Percentiles rank a stretch among this genome's conserved stretches.
Conservation (phyloP, 2,888 invertebrate genomes). For the Anthrax anthrax region DNA sequence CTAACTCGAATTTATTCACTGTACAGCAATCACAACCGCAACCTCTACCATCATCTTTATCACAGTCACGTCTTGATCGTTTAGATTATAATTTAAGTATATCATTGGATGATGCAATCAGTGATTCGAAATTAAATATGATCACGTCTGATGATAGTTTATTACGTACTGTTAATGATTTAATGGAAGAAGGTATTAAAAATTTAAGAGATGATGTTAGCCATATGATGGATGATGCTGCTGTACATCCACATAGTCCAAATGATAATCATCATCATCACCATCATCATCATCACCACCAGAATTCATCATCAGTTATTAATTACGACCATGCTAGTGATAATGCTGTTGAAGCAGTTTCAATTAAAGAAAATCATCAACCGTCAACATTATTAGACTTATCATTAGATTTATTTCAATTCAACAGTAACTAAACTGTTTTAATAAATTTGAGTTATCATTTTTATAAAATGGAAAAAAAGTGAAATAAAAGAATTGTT, state of each 20-base stretch:
- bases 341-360: conserved; percentile 32
- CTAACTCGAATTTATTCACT: conserved; percentile 7
- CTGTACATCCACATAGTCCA: no score
- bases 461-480: no score
- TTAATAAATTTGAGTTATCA: conserved; percentile 29
- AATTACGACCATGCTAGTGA: conserved; percentile 32
- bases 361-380: conserved; percentile 23
- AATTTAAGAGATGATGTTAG: conserved; percentile 13
- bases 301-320: conserved; percentile 9
- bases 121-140: conserved; percentile 29
- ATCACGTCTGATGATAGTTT: conserved; percentile 32
- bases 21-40: conserved; percentile 14
- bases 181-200: conserved; percentile 22
- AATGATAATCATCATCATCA: background rate
- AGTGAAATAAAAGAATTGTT: no score
- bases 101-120: conserved; percentile 29
- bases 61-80: conserved; percentile 19
- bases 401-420: conserved; percentile 31
- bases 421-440: conserved; percentile 21
- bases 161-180: conserved; percentile 28
- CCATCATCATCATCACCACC: background rate
- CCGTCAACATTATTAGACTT: conserved; percentile 25
- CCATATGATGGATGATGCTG: background rate
- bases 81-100: conserved; percentile 29
- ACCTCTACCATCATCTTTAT: conserved; percentile 13